A percentile compares a stretch with the other conserved stretches of the same genome.
Evolutionary conservation across 2,888 invertebrate genomes (phyloP).

Genomic region (Cataglyphis rosenhaueri): DNA sequence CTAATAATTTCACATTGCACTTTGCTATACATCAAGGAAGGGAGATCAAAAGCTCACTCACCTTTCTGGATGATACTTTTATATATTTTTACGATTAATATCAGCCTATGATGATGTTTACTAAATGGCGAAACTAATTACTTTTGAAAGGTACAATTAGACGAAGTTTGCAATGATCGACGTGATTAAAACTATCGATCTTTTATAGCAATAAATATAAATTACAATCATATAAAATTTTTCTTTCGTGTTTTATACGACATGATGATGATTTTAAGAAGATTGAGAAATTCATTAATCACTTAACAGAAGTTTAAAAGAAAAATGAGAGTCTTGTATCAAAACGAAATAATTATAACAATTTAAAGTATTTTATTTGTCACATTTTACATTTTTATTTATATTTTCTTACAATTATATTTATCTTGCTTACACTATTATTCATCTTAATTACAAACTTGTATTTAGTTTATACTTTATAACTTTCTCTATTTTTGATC

Average conservation of each 20-base stretch:
- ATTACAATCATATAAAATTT: not conserved
- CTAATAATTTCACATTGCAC: constrained; percentile 1
- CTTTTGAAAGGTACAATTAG: constrained; percentile 47
- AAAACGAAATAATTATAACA: not conserved
- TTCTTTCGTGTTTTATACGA: not conserved
- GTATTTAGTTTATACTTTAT: not conserved
- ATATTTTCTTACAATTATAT: not conserved
- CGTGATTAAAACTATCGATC: not conserved
- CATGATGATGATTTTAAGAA: not conserved
- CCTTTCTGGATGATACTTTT: constrained; percentile 25
- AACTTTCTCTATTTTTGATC: constrained; percentile 17
- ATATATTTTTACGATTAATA: not conserved
- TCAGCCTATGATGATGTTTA: constrained; percentile 7
- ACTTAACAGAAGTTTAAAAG: not conserved
- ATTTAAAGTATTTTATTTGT: not conserved
- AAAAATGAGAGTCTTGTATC: not conserved
- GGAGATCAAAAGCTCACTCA: constrained; percentile 11
- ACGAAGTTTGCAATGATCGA: constrained; percentile 2
- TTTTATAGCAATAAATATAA: not conserved
- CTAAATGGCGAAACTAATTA: constrained; percentile 19
- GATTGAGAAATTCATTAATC: constrained; percentile 6
- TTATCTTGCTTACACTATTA: not conserved
- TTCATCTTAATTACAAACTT: not conserved
- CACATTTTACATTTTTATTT: not conserved
- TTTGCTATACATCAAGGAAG: not conserved